Evolutionary conservation across 1,140 invertebrate genomes (phyloP).

Genomic region (Sweltsa coloradensis): DNA sequence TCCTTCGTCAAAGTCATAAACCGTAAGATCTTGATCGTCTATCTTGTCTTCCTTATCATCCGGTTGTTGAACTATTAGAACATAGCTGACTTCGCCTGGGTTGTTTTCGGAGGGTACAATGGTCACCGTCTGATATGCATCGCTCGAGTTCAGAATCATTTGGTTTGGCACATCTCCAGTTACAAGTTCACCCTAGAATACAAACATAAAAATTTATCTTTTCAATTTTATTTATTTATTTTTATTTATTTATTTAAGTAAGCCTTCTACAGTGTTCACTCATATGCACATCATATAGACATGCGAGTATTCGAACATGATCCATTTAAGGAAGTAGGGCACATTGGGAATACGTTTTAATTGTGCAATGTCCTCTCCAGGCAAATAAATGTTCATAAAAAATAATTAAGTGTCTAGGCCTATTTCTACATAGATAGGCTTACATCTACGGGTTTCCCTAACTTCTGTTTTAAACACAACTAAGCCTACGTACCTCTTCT

Average conservation of each 20-base stretch:
- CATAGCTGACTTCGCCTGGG: slow-evolving; percentile 75
- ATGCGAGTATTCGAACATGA: no score
- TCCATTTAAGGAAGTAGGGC: no score
- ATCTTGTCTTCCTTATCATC: slow-evolving; percentile 35
- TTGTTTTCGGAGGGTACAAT: slow-evolving; percentile 71
- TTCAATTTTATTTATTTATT: no score
- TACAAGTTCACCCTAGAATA: not conserved
- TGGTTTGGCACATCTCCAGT: not conserved
- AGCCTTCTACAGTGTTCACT: no score
- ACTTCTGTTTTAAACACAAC: not conserved
- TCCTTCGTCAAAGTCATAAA: slow-evolving; percentile 44
- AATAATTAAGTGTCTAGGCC: no score
- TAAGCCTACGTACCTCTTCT: slow-evolving; percentile 9
- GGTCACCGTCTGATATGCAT: slow-evolving; percentile 71
- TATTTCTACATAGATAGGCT: no score
- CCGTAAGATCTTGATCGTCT: slow-evolving; percentile 32
- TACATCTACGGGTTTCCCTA: not conserved
- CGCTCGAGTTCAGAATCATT: slow-evolving; percentile 36
- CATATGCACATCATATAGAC: no score
- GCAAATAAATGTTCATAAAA: no score
- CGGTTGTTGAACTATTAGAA: slow-evolving; percentile 72
- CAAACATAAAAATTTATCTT: no score
- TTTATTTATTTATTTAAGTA: no score
- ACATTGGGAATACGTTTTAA: no score
- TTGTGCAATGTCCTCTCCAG: no score